phyloP scores from a whole-genome alignment of 2,797 vertebrate species.

The Scolopax bukidnonensis region DNA sequence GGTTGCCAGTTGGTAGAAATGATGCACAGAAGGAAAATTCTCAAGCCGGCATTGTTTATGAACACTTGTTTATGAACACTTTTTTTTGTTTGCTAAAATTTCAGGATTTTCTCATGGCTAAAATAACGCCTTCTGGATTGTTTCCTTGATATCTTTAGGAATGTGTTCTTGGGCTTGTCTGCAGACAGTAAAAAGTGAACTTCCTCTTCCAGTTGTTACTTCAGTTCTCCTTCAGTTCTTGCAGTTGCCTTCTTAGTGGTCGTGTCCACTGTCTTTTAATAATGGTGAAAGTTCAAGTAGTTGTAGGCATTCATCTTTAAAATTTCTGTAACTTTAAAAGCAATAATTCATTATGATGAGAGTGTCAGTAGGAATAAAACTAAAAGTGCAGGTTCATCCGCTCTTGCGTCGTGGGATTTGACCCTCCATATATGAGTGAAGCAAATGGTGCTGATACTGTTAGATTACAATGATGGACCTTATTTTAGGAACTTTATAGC shows the following conservation, averaged over 20 bases:
- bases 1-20: background rate
- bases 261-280: background rate
- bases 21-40: background rate
- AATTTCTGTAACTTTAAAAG: background rate
- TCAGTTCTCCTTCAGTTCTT: background rate
- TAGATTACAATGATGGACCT: background rate
- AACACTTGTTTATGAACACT: fast-evolving
- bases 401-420: background rate
- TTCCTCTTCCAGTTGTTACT: background rate
- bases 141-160: background rate
- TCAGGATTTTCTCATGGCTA: background rate
- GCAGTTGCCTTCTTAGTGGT: background rate
- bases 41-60: background rate
- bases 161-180: background rate
- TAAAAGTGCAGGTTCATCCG: background rate
- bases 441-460: background rate
- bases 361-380: background rate
- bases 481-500: background rate
- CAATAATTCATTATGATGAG: background rate
- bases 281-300: background rate
- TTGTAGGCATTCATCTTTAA: background rate
- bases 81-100: background rate
- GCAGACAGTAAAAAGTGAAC: background rate
- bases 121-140: background rate
- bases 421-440: background rate